phyloP scores from a whole-genome alignment of 2,113 vertebrate genomes.

The Dasyprocta punctata region DNA sequence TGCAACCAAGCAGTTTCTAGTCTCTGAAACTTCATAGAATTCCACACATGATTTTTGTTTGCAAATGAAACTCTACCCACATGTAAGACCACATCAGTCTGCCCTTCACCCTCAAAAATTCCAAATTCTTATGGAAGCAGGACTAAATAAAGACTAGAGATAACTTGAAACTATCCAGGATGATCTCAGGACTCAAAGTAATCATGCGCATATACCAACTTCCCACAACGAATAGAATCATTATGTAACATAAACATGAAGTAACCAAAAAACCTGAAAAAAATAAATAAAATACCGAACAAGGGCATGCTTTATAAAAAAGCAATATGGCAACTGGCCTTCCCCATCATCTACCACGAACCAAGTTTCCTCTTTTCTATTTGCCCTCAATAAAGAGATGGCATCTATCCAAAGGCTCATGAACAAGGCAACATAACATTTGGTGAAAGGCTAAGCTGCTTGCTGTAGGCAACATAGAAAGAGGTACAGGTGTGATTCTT shows the following conservation, averaged over 20 bases:
- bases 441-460: neutral
- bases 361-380: neutral
- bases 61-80: neutral
- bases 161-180: neutral
- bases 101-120: neutral
- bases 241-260: neutral
- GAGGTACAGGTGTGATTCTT: neutral
- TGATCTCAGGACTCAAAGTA: neutral
- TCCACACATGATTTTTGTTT: constrained; percentile 50
- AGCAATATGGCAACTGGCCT: neutral
- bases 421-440: neutral
- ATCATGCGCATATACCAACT: neutral
- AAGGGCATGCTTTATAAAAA: neutral
- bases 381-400: neutral
- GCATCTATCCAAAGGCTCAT: neutral
- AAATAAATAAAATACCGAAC: neutral
- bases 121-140: neutral
- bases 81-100: neutral
- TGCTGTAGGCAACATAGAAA: neutral
- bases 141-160: neutral
- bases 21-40: constrained; percentile 34
- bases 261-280: neutral
- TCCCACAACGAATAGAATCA: neutral
- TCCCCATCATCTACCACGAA: neutral
- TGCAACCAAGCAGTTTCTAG: neutral